Evolutionary conservation across 2,888 invertebrate species (phyloP).

Genomic region (Lycocerus yunnanus): DNA sequence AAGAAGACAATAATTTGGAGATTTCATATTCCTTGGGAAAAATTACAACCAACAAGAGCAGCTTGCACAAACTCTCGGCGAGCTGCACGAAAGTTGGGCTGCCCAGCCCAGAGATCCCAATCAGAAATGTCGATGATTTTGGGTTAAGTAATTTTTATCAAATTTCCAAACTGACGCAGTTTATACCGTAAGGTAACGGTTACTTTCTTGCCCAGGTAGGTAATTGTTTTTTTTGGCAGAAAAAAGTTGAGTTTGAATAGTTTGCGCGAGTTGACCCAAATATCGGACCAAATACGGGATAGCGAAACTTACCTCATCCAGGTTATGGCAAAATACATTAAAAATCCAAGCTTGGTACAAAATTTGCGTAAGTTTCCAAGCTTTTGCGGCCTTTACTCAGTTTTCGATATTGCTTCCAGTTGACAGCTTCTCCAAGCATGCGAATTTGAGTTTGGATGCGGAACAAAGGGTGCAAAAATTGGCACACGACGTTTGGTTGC

Average conservation of each 20-base stretch:
- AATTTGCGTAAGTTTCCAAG: not conserved
- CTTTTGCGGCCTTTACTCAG: not conserved
- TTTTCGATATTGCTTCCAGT: slow-evolving; percentile 36
- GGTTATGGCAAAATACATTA: not conserved
- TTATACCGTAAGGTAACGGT: not conserved
- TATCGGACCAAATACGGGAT: not conserved
- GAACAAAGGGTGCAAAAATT: slow-evolving; percentile 43
- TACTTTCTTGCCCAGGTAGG: not conserved
- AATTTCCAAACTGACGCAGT: not conserved
- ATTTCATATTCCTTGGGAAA: not conserved
- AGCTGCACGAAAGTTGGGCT: not conserved
- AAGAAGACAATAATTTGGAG: not conserved
- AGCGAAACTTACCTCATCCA: not conserved
- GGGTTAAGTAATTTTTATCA: not conserved
- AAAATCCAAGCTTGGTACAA: not conserved
- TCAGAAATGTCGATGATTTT: not conserved
- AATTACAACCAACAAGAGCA: not conserved
- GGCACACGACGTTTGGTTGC: slow-evolving; percentile 47
- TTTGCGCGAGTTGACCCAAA: not conserved
- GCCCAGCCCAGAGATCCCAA: not conserved
- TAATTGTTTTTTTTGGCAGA: not conserved
- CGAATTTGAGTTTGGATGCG: slow-evolving; percentile 42
- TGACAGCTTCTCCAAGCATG: slow-evolving; percentile 39
- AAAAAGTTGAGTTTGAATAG: not conserved
- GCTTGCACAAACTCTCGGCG: not conserved